Percentiles rank a stretch among this genome's conserved stretches.
Conservation (phyloP, 2,797 vertebrate species). For the Acrossocheilus wenchowensis region DNA sequence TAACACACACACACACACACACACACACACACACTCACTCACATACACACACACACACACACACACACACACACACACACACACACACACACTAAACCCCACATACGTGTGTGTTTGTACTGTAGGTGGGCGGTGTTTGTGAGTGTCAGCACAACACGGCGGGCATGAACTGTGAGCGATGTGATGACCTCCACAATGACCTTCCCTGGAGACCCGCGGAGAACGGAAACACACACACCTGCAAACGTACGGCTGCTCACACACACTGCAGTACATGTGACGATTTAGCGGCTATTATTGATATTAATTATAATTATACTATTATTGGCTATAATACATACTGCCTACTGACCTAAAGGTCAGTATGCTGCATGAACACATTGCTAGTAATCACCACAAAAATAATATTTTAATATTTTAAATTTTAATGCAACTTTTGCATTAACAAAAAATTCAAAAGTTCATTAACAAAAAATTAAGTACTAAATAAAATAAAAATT, state of each 20-base stretch:
- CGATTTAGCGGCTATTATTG: too few relatives aligned
- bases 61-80: too few relatives aligned
- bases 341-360: too few relatives aligned
- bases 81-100: not conserved
- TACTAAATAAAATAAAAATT: too few relatives aligned
- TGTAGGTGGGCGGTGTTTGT: slow-evolving; percentile 81
- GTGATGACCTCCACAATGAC: slow-evolving; percentile 85
- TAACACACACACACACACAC: slow-evolving; percentile 53
- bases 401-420: too few relatives aligned
- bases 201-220: slow-evolving; percentile 87
- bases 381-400: too few relatives aligned
- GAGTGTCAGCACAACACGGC: slow-evolving; percentile 92
- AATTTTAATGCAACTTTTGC: too few relatives aligned
- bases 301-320: too few relatives aligned
- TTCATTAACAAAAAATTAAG: too few relatives aligned
- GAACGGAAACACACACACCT: slow-evolving; percentile 79
- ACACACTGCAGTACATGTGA: not conserved
- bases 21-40: slow-evolving; percentile 47
- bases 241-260: slow-evolving; percentile 80
- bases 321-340: too few relatives aligned
- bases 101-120: not conserved
- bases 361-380: too few relatives aligned
- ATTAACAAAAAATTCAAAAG: too few relatives aligned
- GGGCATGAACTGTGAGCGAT: slow-evolving; percentile 86
- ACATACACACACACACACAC: slow-evolving; percentile 1